A percentile compares a stretch with the other conserved stretches of the same genome.
Conservation (phyloP, 1,140 invertebrate species). For the Scaptomyza graminum region DNA sequence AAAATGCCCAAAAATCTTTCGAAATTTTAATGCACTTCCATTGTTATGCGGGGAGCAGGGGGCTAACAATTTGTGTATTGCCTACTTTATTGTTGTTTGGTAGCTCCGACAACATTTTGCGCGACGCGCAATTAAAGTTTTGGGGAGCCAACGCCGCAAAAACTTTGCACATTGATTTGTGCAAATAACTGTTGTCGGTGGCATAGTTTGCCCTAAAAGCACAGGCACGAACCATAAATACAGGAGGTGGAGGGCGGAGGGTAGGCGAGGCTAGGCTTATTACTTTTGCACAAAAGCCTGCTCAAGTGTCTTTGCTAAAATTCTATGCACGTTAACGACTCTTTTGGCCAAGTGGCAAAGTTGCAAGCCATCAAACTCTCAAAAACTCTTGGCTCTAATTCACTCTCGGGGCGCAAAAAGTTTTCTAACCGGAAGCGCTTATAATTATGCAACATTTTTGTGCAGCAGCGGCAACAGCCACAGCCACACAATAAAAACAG, state of each 20-base stretch:
- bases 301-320: slow-evolving; percentile 39
- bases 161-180: slow-evolving; percentile 74
- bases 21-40: slow-evolving; percentile 75
- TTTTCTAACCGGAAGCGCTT: slow-evolving; percentile 76
- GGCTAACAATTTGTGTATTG: slow-evolving; percentile 23
- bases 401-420: slow-evolving; percentile 58
- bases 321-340: slow-evolving; percentile 73
- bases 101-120: neutral
- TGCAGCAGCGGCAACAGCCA: slow-evolving; percentile 48
- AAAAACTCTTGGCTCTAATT: slow-evolving; percentile 56
- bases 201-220: slow-evolving; percentile 52
- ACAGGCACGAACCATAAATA: slow-evolving; percentile 20
- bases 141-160: slow-evolving; percentile 25
- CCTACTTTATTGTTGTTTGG: slow-evolving; percentile 4
- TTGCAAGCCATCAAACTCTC: slow-evolving; percentile 19
- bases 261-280: slow-evolving; percentile 42
- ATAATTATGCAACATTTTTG: slow-evolving; percentile 82
- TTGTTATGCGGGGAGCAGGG: slow-evolving; percentile 50
- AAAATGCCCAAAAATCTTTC: slow-evolving; percentile 19
- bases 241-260: neutral
- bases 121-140: slow-evolving; percentile 74
- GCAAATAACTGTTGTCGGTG: slow-evolving; percentile 68
- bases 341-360: slow-evolving; percentile 46
- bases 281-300: slow-evolving; percentile 35
- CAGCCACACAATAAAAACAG: slow-evolving; percentile 72